Evolutionary conservation across 1,140 invertebrate genomes (phyloP).

Genomic region (Melanaphis sacchari): DNA sequence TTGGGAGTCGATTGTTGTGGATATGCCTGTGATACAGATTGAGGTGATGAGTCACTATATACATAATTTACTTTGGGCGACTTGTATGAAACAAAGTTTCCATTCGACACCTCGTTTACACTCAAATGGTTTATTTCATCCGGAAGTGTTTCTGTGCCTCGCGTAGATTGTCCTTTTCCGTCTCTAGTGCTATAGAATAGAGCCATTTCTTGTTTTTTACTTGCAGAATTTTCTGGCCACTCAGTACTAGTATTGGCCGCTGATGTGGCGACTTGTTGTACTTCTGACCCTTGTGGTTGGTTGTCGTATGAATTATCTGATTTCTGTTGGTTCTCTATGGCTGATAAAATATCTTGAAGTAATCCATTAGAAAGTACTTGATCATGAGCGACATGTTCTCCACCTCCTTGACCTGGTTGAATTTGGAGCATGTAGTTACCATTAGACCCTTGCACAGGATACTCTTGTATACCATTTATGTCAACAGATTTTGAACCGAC

Average conservation of each 20-base stretch:
- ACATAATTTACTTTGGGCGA: conserved; percentile 46
- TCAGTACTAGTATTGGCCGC: background rate
- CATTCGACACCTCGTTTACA: conserved; percentile 26
- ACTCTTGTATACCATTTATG: conserved; percentile 62
- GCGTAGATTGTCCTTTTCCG: background rate
- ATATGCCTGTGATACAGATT: conserved; percentile 35
- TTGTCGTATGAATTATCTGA: conserved; percentile 41
- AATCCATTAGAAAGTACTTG: conserved; percentile 79
- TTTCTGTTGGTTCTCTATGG: conserved; percentile 69
- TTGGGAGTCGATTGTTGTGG: conserved; percentile 51
- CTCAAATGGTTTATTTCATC: conserved; percentile 47
- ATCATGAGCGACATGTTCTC: conserved; percentile 70
- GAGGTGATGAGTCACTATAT: conserved; percentile 22
- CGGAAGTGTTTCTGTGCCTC: background rate
- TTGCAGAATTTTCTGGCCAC: background rate
- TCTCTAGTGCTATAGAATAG: conserved; percentile 20
- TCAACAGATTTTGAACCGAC: conserved; percentile 59
- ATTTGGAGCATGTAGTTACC: conserved; percentile 74
- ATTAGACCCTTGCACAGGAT: conserved; percentile 66
- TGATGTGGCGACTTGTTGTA: background rate
- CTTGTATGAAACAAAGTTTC: conserved; percentile 46
- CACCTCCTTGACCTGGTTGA: conserved; percentile 66
- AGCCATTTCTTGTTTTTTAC: conserved; percentile 35
- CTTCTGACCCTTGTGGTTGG: conserved; percentile 42
- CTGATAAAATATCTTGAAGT: conserved; percentile 78